Conservation (phyloP, 53 echinoderm and acorn worm genomes). For the Crossaster papposus region DNA sequence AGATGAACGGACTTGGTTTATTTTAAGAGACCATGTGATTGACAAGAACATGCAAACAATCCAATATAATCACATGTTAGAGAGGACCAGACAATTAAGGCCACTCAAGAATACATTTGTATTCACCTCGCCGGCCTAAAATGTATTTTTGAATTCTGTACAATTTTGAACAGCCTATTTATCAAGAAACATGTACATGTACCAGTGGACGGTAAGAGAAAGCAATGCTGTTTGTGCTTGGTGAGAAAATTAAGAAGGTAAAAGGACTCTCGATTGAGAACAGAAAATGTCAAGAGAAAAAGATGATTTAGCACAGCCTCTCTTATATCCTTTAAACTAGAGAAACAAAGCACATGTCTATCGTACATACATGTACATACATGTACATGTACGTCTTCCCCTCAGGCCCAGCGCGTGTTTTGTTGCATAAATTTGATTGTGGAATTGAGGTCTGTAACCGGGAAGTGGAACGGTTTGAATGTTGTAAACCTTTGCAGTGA, state of each 20-base stretch:
- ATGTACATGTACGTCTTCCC: no score
- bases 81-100: neutral
- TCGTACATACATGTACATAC: neutral
- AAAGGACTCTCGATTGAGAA: neutral
- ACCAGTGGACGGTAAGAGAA: neutral
- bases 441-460: neutral
- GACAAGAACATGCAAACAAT: neutral
- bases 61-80: neutral
- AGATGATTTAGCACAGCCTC: neutral
- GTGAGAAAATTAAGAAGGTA: neutral
- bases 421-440: conserved; percentile 25
- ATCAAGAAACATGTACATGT: no score
- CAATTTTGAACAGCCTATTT: neutral
- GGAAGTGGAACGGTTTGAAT: neutral
- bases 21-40: neutral
- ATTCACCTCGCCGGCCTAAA: neutral
- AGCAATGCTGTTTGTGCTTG: neutral
- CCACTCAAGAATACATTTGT: neutral
- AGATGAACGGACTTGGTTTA: neutral
- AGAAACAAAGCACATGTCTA: neutral
- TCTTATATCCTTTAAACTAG: neutral
- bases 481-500: neutral
- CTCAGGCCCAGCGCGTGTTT: neutral
- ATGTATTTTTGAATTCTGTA: neutral
- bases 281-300: neutral